Base-by-base conservation (phyloP, 2,797 vertebrate genomes). In the Gobionotothen gibberifrons region DNA sequence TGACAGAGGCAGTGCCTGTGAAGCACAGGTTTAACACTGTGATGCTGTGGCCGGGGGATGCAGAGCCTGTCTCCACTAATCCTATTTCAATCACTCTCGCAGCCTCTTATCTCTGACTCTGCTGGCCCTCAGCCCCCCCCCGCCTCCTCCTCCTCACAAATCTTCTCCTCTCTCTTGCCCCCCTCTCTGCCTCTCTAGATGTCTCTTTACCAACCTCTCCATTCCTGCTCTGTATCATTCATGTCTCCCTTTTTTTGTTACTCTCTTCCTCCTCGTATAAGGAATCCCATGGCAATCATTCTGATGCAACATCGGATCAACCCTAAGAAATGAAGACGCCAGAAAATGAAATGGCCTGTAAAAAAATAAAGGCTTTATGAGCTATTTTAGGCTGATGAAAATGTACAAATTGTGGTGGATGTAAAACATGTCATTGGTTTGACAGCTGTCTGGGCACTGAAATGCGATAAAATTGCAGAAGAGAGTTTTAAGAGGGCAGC, bases 71-170 rank as follows among this genome's bases (percentile, higher is more conserved):
- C 91, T 92, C 79, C 85, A 86, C 91, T 94, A 94, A 93, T 93
- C 91, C 91, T 74, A 90, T 92, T 94, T 92, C 92, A 93, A 93
- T 94, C 93, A 93, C 92, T 94, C 91, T 92, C 71, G 70, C 85
- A 73, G 85, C 82, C 90, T 91, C 90, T 93, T 92, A 93, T 92
- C 90, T 93, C 84, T 81, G 78, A 89, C 89, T 89, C 85, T 36
- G 68, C 88, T 81, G 89, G 85, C 90, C 92, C 84, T 81, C 74
- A n/a, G 69, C 83, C 86, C 85, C 62, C 22, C 29, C 32, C 26
- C 26, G 26, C 81, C 77, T 79, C 71, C 63, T 79, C 71, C 63
- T 77, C 75, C 80, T 82, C 79, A 65, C 82, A 76, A 76, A 85
- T 87, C 88, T 85, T 73, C 64, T 67, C 60, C 77, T 69, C 74